Evolutionary conservation across 1,140 invertebrate genomes (phyloP).

Genomic region (Chionoecetes opilio): DNA sequence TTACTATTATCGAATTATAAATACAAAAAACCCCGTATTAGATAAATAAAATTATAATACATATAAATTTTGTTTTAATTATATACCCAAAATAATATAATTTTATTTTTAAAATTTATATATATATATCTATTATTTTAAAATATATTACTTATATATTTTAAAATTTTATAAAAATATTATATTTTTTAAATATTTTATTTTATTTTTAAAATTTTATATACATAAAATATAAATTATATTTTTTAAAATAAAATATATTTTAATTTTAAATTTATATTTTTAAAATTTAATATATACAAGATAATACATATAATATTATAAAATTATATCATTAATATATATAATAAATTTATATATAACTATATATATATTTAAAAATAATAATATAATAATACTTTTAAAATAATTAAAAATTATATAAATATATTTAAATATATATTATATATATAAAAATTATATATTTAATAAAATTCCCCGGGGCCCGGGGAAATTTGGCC

Average conservation of each 20-base stretch:
- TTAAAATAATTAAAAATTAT: neutral
- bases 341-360: no score
- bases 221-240: neutral
- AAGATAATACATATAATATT: neutral
- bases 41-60: neutral
- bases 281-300: neutral
- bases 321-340: neutral
- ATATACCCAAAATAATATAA: neutral
- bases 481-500: no score
- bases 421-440: conserved; percentile 24
- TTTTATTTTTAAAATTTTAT: no score
- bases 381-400: neutral
- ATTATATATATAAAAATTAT: conserved; percentile 24
- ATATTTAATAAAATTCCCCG: neutral
- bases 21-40: neutral
- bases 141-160: neutral
- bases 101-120: neutral
- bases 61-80: neutral
- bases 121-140: neutral
- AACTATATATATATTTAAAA: neutral
- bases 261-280: neutral
- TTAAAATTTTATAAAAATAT: neutral
- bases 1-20: neutral
- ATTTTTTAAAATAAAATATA: neutral
- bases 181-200: neutral